These are phyloP conservation scores for Tyrannus savana DNA, from an alignment of 2,113 vertebrate species.

Conservation along the genomic window DNA sequence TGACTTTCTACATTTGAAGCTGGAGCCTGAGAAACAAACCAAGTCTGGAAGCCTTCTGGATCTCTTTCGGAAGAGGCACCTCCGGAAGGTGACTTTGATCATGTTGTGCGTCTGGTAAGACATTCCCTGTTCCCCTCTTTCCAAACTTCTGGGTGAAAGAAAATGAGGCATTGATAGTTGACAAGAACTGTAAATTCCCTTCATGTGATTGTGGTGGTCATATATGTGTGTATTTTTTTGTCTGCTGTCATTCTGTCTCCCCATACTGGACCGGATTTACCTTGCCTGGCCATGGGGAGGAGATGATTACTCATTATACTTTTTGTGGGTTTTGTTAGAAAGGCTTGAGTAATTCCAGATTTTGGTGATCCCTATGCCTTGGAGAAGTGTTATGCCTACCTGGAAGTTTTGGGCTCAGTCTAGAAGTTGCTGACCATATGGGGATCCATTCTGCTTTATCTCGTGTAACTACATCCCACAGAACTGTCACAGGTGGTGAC, in stretches of 20 bases:
- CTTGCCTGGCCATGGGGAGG: not conserved
- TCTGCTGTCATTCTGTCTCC: not conserved
- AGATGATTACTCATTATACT: not conserved
- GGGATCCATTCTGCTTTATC: not conserved
- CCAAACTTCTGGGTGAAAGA: fast-evolving
- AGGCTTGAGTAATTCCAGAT: not conserved
- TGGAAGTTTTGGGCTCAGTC: not conserved
- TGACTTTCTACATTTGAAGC: not conserved
- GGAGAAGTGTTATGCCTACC: not conserved
- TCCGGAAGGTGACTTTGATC: slow-evolving; percentile 55
- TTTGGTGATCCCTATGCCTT: not conserved
- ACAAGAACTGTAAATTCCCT: not conserved
- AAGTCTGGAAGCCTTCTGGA: slow-evolving; percentile 1
- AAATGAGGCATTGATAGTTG: not conserved
- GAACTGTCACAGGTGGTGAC: not conserved
- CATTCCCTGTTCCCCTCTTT: not conserved
- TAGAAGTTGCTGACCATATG: not conserved
- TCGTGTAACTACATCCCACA: fast-evolving
- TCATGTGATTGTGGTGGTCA: not conserved
- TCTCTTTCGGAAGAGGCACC: slow-evolving; percentile 20
- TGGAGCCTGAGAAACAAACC: not conserved
- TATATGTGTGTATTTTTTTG: not conserved
- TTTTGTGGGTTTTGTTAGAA: not conserved
- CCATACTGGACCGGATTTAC: not conserved
- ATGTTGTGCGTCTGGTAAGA: slow-evolving; percentile 84